Evolutionary conservation across 1,140 invertebrate species (phyloP), one percentile per base, ranked within the genome.

Genomic region (Pachypsylla venusta): DNA sequence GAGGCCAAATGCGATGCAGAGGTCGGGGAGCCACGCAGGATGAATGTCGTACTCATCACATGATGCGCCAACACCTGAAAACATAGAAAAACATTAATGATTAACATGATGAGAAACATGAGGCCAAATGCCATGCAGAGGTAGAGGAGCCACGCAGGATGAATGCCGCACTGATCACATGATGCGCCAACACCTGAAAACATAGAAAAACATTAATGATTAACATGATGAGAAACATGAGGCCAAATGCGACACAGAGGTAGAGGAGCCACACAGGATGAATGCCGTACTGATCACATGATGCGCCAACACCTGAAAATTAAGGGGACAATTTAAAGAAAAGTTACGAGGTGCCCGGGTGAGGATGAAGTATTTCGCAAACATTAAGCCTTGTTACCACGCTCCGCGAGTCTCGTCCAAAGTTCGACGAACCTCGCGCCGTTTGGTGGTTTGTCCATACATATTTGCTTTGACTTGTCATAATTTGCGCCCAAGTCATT

Each of bases 51-150:
- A 75, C 54, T 85, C 82, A 53, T 83, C 76, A 69, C 83, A 85
- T 22, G 80, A 68, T 39, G 80, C 73, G 48, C 79, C 77, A 28
- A 80, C 70, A 58, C 75, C 79, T 77, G 71, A 24, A 71, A 91
- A 72, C 91, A 95, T 25, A 94, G 78, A 81, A 94, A 93, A 65
- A 93, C 87, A 74, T 94, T 94, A 75, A 94, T 87, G 66, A 94
- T 86, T 68, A 95, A 77, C 90, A 94, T 94, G 65, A 94, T 86
- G 26, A 94, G 79, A 73, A 94, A 91, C 63, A 95, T 79, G 60
- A 94, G 81, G 26, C 89, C 91, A 54, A 94, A 77, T 12, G 87
- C 87, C 58, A 94, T 89, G 65, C 87, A 88, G 62, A 95, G 74
- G 80, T 89, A 93, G 22, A 94, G 75, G 30, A 93, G 75, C 90